A percentile compares a stretch with the other conserved stretches of the same genome.
Evolutionary conservation across 1,140 invertebrate genomes (phyloP).

Genomic region (Ylistrum balloti): DNA sequence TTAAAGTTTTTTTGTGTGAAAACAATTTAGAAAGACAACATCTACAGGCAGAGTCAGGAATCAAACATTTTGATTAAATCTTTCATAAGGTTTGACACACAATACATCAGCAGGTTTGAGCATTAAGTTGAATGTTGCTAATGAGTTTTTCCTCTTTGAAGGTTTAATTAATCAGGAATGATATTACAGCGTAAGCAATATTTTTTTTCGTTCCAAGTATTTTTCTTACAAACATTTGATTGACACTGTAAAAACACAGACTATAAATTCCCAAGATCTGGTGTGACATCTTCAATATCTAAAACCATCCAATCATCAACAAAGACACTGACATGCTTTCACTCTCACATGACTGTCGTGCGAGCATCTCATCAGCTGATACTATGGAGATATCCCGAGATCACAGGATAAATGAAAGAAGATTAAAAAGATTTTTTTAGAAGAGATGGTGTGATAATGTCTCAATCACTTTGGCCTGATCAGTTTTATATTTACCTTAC

Average conservation of each 20-base stretch:
- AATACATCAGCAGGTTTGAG: neutral
- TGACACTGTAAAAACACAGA: neutral
- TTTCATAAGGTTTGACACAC: neutral
- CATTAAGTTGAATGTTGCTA: too few species aligned
- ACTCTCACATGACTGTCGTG: neutral
- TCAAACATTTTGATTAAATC: neutral
- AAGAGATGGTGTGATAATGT: neutral
- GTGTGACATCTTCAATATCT: neutral
- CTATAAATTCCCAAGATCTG: too few species aligned
- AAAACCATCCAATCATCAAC: neutral
- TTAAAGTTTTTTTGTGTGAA: too few species aligned
- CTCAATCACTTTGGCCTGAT: neutral
- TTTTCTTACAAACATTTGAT: neutral
- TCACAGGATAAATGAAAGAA: neutral
- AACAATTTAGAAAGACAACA: neutral
- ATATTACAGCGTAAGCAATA: neutral
- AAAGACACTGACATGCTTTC: neutral
- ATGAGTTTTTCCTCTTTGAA: neutral
- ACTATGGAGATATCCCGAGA: neutral
- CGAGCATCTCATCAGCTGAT: neutral
- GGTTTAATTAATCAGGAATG: conserved; percentile 15
- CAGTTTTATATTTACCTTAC: neutral
- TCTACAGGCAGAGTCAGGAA: neutral
- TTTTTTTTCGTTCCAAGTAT: neutral
- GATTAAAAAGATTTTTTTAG: neutral